These are phyloP conservation scores for Melipona quadrifasciata DNA, from an alignment of 1,140 invertebrate genomes.

Conservation along the genomic window DNA sequence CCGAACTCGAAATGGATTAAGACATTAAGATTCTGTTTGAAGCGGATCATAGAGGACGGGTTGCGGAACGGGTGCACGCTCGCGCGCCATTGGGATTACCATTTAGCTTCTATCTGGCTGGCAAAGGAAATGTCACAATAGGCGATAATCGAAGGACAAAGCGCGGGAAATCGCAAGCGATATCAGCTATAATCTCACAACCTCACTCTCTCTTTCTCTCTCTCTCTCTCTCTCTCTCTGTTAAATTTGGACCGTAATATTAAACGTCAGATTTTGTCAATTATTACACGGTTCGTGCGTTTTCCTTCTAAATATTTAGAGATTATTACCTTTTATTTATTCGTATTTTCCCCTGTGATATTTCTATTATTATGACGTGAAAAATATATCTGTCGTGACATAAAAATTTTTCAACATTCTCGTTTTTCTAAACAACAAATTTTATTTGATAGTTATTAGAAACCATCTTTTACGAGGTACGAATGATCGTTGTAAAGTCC, in stretches of 20 bases:
- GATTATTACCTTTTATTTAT: not conserved
- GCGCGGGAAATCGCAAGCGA: not conserved
- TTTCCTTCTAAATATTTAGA: not conserved
- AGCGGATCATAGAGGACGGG: constrained; percentile 12
- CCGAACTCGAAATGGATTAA: constrained; percentile 38
- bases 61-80: not conserved
- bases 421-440: too few relatives aligned
- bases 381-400: too few relatives aligned
- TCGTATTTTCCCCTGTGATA: too few relatives aligned
- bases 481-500: too few relatives aligned
- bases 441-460: too few relatives aligned
- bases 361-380: too few relatives aligned
- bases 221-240: not conserved
- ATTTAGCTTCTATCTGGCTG: constrained; percentile 30
- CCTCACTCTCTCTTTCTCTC: too few relatives aligned
- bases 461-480: too few relatives aligned
- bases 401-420: too few relatives aligned
- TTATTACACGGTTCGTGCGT: not conserved
- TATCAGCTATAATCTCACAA: not conserved
- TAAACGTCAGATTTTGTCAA: not conserved
- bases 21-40: constrained; percentile 50
- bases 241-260: not conserved
- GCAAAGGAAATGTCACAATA: constrained; percentile 29
- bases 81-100: constrained; percentile 23
- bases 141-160: constrained; percentile 36